These are phyloP conservation scores for Anableps anableps DNA, from an alignment of 2,797 vertebrate species.

Conservation along the genomic window DNA sequence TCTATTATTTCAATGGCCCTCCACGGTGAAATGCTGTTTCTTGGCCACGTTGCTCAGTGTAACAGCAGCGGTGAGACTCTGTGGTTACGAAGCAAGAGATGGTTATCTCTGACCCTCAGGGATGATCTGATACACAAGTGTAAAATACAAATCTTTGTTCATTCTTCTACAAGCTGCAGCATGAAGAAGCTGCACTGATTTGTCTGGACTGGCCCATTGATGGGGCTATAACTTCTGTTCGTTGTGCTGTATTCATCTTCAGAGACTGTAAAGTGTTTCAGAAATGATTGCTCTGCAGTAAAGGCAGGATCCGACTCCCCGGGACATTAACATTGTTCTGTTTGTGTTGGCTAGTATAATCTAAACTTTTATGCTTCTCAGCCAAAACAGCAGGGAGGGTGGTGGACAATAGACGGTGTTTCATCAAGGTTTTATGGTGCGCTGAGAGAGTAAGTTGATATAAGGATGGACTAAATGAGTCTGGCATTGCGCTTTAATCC, in stretches of 20 bases:
- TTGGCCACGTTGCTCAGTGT: slow-evolving; percentile 12
- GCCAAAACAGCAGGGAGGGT: slow-evolving; percentile 17
- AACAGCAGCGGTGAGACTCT: slow-evolving; percentile 18
- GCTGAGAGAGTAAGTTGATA: slow-evolving; percentile 31
- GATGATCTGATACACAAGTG: slow-evolving; percentile 26
- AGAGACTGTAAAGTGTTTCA: slow-evolving; percentile 28
- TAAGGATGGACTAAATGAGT: slow-evolving; percentile 43
- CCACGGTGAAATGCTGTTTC: slow-evolving; percentile 34
- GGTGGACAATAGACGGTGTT: slow-evolving; percentile 17
- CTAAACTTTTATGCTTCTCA: slow-evolving; percentile 17
- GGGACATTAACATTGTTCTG: slow-evolving; percentile 29
- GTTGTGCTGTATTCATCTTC: slow-evolving; percentile 26
- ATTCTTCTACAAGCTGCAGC: slow-evolving; percentile 15
- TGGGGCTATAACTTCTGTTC: slow-evolving; percentile 31
- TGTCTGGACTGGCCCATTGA: slow-evolving; percentile 15
- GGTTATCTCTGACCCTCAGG: slow-evolving; percentile 26
- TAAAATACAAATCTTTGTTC: slow-evolving; percentile 15
- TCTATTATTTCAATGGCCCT: slow-evolving; percentile 44
- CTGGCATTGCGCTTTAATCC: slow-evolving; percentile 41
- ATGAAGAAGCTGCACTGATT: slow-evolving; percentile 22
- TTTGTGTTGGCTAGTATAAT: slow-evolving; percentile 39
- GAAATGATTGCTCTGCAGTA: slow-evolving; percentile 41
- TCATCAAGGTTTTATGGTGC: slow-evolving; percentile 36
- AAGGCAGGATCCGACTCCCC: slow-evolving; percentile 24
- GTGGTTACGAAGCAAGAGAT: slow-evolving; percentile 41